phyloP scores from a whole-genome alignment of 2,888 invertebrate genomes.

The Tipula unca region DNA sequence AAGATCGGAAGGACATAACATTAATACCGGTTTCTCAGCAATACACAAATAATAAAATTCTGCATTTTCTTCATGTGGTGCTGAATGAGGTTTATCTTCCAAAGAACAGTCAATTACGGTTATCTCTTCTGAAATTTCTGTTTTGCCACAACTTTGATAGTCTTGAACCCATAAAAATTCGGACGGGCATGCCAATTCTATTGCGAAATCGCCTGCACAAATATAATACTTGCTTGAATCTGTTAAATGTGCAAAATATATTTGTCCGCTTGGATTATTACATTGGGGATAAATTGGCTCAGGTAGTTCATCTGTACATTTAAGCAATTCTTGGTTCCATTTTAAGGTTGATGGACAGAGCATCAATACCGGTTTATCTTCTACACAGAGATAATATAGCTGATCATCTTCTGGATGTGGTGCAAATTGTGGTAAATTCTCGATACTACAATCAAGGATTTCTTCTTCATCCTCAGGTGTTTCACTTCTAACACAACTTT shows the following conservation, averaged over 20 bases:
- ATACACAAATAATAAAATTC: neutral
- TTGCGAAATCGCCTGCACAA: neutral
- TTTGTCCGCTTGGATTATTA: neutral
- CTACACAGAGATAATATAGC: neutral
- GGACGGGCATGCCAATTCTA: neutral
- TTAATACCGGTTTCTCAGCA: neutral
- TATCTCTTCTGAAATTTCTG: neutral
- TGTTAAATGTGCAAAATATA: neutral
- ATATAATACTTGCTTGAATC: neutral
- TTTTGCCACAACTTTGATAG: neutral
- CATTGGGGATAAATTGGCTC: neutral
- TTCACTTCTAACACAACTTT: neutral
- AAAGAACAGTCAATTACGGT: neutral
- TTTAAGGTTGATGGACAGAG: neutral
- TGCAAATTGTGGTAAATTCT: neutral
- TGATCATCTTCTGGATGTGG: neutral
- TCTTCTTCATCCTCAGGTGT: neutral
- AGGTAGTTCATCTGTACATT: neutral
- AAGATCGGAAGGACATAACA: neutral
- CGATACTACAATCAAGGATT: neutral
- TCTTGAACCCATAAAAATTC: neutral
- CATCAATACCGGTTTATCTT: neutral
- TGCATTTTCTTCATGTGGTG: neutral
- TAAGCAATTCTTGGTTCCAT: neutral
- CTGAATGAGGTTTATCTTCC: neutral